Percentiles rank a stretch among this genome's conserved stretches.
phyloP scores from a whole-genome alignment of 2,797 vertebrate species.

The Epinephelus coioides region DNA sequence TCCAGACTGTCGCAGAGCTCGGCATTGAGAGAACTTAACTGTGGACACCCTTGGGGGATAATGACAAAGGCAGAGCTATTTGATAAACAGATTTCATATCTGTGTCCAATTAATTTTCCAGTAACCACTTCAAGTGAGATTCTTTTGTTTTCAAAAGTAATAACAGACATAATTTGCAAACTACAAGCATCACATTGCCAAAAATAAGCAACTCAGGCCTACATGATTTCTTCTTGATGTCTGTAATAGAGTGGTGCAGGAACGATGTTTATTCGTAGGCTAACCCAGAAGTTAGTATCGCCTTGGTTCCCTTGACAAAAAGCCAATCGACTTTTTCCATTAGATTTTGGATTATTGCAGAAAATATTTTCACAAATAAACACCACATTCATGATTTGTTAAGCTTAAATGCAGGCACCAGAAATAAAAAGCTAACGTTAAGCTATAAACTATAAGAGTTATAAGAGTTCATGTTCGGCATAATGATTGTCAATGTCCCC shows the following conservation, averaged over 20 bases:
- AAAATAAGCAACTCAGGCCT: background rate
- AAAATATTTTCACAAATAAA: no score
- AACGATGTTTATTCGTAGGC: no score
- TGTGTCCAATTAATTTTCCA: slow-evolving; percentile 29
- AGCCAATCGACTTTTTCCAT: no score
- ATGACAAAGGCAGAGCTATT: slow-evolving; percentile 43
- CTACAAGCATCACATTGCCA: background rate
- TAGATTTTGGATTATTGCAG: no score
- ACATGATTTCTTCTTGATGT: background rate
- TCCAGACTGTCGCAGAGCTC: slow-evolving; percentile 38
- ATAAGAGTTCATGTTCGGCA: no score
- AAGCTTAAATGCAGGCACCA: no score
- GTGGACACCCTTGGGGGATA: slow-evolving; percentile 24
- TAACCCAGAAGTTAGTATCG: no score
- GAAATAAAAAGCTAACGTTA: no score
- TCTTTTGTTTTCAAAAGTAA: background rate
- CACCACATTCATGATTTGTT: no score
- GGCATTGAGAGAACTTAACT: slow-evolving; percentile 14
- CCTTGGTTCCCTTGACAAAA: no score
- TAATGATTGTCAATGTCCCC: no score
- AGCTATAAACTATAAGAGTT: no score
- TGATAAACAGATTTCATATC: slow-evolving; percentile 27
- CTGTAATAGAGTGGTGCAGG: background rate
- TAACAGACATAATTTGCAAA: background rate
- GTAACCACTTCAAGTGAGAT: background rate